phyloP scores from a whole-genome alignment of 30 jellyfish, hydroid and myxozoan species.

The Aurelia aurita complex sp. Pacific region DNA sequence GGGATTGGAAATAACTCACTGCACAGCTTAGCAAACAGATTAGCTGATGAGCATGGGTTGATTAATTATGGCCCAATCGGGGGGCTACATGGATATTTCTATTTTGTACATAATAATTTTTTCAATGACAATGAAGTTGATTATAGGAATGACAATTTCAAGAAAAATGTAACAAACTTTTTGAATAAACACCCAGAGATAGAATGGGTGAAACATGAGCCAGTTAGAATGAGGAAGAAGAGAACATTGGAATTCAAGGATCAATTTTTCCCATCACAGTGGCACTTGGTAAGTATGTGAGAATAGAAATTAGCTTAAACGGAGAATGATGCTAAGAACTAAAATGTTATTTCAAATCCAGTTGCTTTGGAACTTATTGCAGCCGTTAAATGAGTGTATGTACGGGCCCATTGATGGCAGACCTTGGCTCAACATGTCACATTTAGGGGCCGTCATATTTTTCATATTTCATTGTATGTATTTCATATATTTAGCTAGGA shows the following conservation, averaged over 20 bases:
- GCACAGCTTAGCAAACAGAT: conserved; percentile 41
- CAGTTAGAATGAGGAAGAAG: conserved; percentile 71
- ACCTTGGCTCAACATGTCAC: too few species aligned
- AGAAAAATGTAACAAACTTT: conserved; percentile 41
- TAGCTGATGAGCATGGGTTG: conserved; percentile 79
- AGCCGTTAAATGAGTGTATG: too few species aligned
- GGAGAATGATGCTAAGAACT: too few species aligned
- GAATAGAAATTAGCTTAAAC: too few species aligned
- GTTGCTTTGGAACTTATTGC: too few species aligned
- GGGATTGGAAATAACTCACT: background rate
- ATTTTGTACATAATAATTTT: conserved; percentile 84
- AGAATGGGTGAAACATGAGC: conserved; percentile 93
- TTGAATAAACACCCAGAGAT: conserved; percentile 75
- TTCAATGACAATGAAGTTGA: conserved; percentile 32
- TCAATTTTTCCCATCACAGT: conserved; percentile 98
- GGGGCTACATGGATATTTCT: conserved; percentile 87
- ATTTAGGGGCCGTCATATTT: too few species aligned
- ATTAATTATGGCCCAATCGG: conserved; percentile 95
- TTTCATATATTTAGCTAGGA: too few species aligned
- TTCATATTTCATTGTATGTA: too few species aligned
- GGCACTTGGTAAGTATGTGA: conserved; percentile 91
- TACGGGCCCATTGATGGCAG: too few species aligned
- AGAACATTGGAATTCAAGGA: conserved; percentile 92
- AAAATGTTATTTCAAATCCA: too few species aligned
- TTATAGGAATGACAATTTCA: background rate